Percentiles rank a stretch among this genome's conserved stretches.
Conservation (phyloP, 2,888 invertebrate genomes). For the Zygothrica quintamaculata region DNA sequence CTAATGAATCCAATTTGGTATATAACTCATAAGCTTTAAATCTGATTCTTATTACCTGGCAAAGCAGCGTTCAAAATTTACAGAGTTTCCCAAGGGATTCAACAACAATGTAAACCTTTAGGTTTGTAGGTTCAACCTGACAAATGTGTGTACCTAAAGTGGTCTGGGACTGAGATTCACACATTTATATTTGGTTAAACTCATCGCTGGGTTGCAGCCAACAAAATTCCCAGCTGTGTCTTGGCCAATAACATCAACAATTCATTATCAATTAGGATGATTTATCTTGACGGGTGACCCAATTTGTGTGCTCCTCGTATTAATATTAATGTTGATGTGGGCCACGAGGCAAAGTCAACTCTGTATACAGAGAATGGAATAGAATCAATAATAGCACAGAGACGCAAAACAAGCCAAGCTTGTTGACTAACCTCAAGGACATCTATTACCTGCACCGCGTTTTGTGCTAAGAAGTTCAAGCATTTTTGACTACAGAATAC, state of each 20-base stretch:
- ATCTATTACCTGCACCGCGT: too few species aligned
- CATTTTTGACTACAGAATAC: too few species aligned
- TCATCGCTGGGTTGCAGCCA: slow-evolving; percentile 1
- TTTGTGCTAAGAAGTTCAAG: too few species aligned
- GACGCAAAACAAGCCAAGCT: too few species aligned
- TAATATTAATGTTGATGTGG: slow-evolving; percentile 68
- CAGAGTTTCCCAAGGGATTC: slow-evolving; percentile 1
- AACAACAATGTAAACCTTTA: not conserved
- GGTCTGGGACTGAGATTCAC: slow-evolving; percentile 19
- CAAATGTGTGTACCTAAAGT: slow-evolving; percentile 32
- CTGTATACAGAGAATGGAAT: too few species aligned
- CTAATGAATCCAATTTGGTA: too few species aligned
- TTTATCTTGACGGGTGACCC: slow-evolving; percentile 76
- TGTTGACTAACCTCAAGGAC: too few species aligned
- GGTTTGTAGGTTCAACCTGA: slow-evolving; percentile 16
- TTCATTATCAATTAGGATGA: slow-evolving; percentile 80
- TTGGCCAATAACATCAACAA: slow-evolving; percentile 59
- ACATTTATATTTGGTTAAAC: not conserved
- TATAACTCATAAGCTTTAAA: not conserved
- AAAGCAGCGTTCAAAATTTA: slow-evolving; percentile 4
- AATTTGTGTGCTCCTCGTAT: slow-evolving; percentile 70
- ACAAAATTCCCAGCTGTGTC: slow-evolving; percentile 36
- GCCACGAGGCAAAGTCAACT: too few species aligned
- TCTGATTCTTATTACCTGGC: not conserved
- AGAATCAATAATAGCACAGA: slow-evolving; percentile 4